Percentiles rank a stretch among this genome's conserved stretches.
These are phyloP conservation scores for Sebastes hubbsi DNA, from an alignment of 2,797 vertebrate species.

Conservation along the genomic window DNA sequence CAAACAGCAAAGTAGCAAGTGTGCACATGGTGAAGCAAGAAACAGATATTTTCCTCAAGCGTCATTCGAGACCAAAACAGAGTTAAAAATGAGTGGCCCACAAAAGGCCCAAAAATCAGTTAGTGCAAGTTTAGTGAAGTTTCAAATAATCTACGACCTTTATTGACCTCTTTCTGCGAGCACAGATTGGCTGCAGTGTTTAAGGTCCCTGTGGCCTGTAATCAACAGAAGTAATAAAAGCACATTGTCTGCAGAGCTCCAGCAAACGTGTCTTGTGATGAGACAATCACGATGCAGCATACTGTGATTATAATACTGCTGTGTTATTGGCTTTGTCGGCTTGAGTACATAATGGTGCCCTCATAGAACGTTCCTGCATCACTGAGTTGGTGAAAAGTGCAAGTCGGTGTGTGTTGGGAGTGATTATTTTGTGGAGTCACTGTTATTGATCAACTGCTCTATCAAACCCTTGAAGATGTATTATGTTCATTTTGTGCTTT, in stretches of 20 bases:
- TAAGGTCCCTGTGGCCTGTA: neutral
- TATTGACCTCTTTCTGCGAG: neutral
- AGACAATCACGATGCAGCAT: neutral
- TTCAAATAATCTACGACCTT: neutral
- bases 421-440: slow-evolving; percentile 28
- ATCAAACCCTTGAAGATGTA: slow-evolving; percentile 48
- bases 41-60: neutral
- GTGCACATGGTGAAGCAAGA: neutral
- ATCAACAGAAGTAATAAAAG: slow-evolving; percentile 18
- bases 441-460: slow-evolving; percentile 45
- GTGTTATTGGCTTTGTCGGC: slow-evolving; percentile 13
- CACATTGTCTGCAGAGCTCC: neutral
- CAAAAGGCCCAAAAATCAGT: neutral
- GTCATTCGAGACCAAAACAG: neutral
- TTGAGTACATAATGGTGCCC: neutral
- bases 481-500: slow-evolving; percentile 36
- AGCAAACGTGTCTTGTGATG: neutral
- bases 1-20: neutral
- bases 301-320: slow-evolving; percentile 18
- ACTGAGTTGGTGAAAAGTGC: slow-evolving; percentile 32
- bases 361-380: slow-evolving; percentile 12
- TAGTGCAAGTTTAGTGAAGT: neutral
- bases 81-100: neutral
- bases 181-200: neutral
- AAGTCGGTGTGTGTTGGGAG: slow-evolving; percentile 7